These are phyloP conservation scores for Leptopilina myrica DNA, from an alignment of 2,888 invertebrate genomes.

Conservation along the genomic window DNA sequence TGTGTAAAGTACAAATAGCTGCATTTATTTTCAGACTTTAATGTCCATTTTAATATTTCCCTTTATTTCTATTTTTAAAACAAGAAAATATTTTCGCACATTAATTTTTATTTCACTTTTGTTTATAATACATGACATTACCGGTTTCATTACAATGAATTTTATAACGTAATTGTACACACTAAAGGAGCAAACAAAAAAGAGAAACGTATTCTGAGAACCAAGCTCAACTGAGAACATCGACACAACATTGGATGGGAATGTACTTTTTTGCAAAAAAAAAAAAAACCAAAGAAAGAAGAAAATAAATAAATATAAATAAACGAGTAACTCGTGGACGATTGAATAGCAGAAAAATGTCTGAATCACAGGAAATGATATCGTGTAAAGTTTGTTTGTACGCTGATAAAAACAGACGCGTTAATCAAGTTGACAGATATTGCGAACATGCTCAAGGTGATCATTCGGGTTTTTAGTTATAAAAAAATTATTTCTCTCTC, in stretches of 20 bases:
- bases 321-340: not conserved
- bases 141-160: slow-evolving; percentile 15
- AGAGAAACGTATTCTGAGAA: slow-evolving; percentile 20
- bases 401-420: slow-evolving; percentile 11
- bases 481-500: too few relatives aligned
- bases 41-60: too few relatives aligned
- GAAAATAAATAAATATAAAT: slow-evolving; percentile 20
- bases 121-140: too few relatives aligned
- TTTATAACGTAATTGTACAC: slow-evolving; percentile 35
- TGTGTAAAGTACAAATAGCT: too few relatives aligned
- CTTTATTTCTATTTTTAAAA: too few relatives aligned
- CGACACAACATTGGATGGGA: slow-evolving; percentile 16
- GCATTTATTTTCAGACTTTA: too few relatives aligned
- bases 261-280: not conserved
- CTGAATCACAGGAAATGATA: slow-evolving; percentile 33
- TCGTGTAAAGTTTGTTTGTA: slow-evolving; percentile 17
- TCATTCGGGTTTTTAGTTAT: not conserved
- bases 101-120: too few relatives aligned
- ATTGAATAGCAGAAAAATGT: slow-evolving; percentile 19
- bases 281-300: too few relatives aligned
- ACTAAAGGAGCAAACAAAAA: not conserved
- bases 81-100: too few relatives aligned
- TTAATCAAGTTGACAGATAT: slow-evolving; percentile 20
- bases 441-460: slow-evolving; percentile 7
- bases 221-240: slow-evolving; percentile 13